Evolutionary conservation across 2,888 invertebrate species (phyloP), one percentile per base, ranked within the genome.

Genomic region (Anthrax anthrax): DNA sequence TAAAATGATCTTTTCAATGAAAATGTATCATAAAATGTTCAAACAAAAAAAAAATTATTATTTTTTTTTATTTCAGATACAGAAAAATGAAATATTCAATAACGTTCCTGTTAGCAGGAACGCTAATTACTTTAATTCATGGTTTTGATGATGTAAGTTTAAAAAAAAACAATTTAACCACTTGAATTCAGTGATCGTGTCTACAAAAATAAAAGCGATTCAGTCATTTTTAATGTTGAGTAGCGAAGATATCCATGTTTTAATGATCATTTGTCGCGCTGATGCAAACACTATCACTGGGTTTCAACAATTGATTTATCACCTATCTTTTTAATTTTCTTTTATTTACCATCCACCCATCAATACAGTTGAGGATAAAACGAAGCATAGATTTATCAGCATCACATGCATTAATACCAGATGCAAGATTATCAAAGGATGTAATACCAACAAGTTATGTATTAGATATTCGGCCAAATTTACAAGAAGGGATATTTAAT

Each of bases 341-440:
- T n/a, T n/a, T n/a, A n/a, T n/a, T n/a, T n/a, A n/a, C n/a, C n/a
- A n/a, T n/a, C n/a, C n/a, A n/a, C 8, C 23, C 23, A 6, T 23
- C 8, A 23, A 23, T 23, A 23, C 6, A 32, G 29, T 9, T 32
- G 12, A 32, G 13, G 12, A 12, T 12, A 9, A 32, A 32, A 32
- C 29, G 78, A 43, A 84, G 84, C 58, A 81, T 84, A 51, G 84
- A 84, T 58, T 63, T 84, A 44, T 81, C 81, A 55, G 80, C 81
- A 50, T 76, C 81, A 0, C 76, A 81, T 56, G 71, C 75, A 1
- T 64, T 81, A 12, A 74, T 78, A 37, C 73, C 78, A 52, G 81
- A 81, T 52, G 72, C 71, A 2, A 72, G 79, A 5, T 61, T 84
- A 43, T 76, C 80, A 1, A 74, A 73, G 49, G 72, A 76, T 27